Evolutionary conservation across 2,113 vertebrate genomes (phyloP).

Genomic region (Bujurquina vittata): DNA sequence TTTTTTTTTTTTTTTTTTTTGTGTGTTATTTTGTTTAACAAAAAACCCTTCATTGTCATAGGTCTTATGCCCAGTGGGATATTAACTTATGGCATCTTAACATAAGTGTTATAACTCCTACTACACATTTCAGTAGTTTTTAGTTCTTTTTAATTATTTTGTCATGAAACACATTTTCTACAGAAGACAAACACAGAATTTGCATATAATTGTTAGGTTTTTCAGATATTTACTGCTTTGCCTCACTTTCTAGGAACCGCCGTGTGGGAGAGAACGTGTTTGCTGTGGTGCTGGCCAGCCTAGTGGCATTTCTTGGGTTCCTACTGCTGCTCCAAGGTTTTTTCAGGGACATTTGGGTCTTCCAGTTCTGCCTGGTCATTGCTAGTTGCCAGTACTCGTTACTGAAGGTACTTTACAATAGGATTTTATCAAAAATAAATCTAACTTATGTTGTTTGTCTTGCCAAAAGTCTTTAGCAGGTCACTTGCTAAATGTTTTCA

Average conservation of each 20-base stretch:
- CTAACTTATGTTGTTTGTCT: not conserved
- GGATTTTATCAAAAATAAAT: not conserved
- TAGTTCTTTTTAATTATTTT: not conserved
- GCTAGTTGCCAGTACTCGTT: constrained; percentile 99
- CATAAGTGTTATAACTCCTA: not conserved
- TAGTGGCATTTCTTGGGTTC: constrained; percentile 97
- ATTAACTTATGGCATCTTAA: not conserved
- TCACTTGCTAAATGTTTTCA: not conserved
- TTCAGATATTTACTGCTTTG: not conserved
- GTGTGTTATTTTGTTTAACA: not conserved
- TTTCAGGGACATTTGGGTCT: constrained; percentile 99
- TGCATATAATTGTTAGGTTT: not conserved
- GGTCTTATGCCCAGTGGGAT: not conserved
- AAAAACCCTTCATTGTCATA: not conserved
- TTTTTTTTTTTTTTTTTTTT: not conserved
- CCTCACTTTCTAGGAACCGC: constrained; percentile 84
- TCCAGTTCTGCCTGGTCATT: constrained; percentile 99
- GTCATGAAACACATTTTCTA: not conserved
- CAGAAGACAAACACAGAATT: not conserved
- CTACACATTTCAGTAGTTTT: not conserved
- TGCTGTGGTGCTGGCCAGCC: constrained; percentile 92
- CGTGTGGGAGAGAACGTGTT: constrained; percentile 95
- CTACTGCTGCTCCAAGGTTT: constrained; percentile 93
- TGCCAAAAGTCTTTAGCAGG: not conserved
- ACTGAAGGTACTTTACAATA: constrained; percentile 85